These are phyloP conservation scores for Chydorus sphaericus DNA, from an alignment of 2,888 invertebrate genomes.

Conservation along the genomic window DNA sequence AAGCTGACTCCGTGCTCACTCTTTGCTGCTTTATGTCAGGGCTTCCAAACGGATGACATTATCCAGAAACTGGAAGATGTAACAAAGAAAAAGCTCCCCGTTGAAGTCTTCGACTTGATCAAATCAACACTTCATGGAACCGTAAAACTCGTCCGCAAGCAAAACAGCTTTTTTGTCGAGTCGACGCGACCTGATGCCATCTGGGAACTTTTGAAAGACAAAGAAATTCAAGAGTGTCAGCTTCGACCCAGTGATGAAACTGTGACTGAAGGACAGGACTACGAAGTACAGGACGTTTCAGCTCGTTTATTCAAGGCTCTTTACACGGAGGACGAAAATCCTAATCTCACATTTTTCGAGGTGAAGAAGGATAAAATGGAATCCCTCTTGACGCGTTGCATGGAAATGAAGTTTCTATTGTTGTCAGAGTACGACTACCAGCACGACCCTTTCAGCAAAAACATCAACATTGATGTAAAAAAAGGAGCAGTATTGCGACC, in stretches of 20 bases:
- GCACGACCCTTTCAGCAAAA: conserved; percentile 87
- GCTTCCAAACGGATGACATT: conserved; percentile 91
- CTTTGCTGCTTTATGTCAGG: conserved; percentile 98
- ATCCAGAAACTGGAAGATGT: conserved; percentile 87
- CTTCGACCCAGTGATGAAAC: conserved; percentile 28
- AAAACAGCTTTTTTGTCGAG: conserved; percentile 89
- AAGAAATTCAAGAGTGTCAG: conserved; percentile 84
- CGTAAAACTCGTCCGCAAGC: conserved; percentile 91
- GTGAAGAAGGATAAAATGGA: conserved; percentile 85
- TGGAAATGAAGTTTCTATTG: conserved; percentile 90
- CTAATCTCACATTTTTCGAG: conserved; percentile 81
- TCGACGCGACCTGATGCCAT: conserved; percentile 86
- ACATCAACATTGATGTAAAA: conserved; percentile 73
- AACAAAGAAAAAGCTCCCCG: conserved; percentile 87
- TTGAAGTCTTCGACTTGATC: conserved; percentile 91
- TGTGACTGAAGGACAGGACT: conserved; percentile 37
- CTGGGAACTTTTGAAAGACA: conserved; percentile 88
- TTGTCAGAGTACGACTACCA: conserved; percentile 98
- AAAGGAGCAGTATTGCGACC: conserved; percentile 89
- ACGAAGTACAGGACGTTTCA: conserved; percentile 75
- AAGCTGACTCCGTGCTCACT: conserved; percentile 96
- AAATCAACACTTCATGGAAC: conserved; percentile 96
- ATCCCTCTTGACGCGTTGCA: conserved; percentile 91
- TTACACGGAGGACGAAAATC: conserved; percentile 78
- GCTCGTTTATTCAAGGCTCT: conserved; percentile 90